Evolutionary conservation across 2,888 invertebrate species (phyloP), one percentile per base, ranked within the genome.

Genomic region (Stenodera caucasica): DNA sequence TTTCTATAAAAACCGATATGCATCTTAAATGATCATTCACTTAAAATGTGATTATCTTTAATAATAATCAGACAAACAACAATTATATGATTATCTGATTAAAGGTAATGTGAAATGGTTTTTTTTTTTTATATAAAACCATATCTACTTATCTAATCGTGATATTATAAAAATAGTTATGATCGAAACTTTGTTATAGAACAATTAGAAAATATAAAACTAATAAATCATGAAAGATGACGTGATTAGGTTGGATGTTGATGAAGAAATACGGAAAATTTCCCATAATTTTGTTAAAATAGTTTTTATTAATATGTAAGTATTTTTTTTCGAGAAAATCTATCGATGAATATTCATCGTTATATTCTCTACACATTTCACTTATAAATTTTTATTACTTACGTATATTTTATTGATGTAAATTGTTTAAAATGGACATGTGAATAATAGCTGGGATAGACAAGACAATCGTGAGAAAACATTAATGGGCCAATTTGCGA

Each of bases 381-480:
- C 57, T 61, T 50, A 35, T 61, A 61, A 61, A 61, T 61, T n/a
- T n/a, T 55, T 61, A 61, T 57, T 61, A 61, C 61, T 45, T 49
- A 40, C 15, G 15, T 40, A 9, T 53, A 54, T 32, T 23, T 57
- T 40, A 54, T 61, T 51, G 57, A 53, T 57, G 57, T 57, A 61
- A 61, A 40, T 61, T 61, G 61, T 57, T 35, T 53, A 61, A 57
- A 57, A 40, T 40, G 18, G 37, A 57, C 61, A 37, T 53, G 56
- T 33, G 33, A 33, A 33, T 33, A 29, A 21, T n/a, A 49, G 14
- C 32, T 33, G 55, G 55, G 59, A 59, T 56, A 53, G 49, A 33
- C 33, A 57, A 45, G 45, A 32, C 54, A 57, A 61, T 61, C 61
- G 61, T 61, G 61, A 61, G 61, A 61, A 61, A 61, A 61, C 61